These are phyloP conservation scores for Arctia plantaginis DNA, from an alignment of 2,888 invertebrate species.

Conservation along the genomic window DNA sequence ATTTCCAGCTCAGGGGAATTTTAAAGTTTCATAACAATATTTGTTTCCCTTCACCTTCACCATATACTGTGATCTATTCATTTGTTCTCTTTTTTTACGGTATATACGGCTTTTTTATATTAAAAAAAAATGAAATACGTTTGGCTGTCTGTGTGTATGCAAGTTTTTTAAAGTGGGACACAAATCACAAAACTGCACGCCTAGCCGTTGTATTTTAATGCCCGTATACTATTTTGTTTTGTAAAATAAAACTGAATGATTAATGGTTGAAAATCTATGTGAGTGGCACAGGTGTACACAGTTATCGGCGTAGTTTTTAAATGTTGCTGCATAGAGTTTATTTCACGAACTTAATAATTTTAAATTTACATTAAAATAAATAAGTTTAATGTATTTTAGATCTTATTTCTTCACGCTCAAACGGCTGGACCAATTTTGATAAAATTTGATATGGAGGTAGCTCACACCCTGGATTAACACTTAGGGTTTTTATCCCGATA, in stretches of 20 bases:
- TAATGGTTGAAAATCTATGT: background rate
- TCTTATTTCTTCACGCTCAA: too few relatives aligned
- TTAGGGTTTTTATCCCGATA: too few relatives aligned
- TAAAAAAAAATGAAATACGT: background rate
- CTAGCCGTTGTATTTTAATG: background rate
- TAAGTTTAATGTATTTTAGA: too few relatives aligned
- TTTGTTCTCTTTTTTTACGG: background rate
- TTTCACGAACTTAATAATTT: background rate
- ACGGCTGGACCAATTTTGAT: too few relatives aligned
- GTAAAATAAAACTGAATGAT: background rate
- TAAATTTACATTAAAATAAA: too few relatives aligned
- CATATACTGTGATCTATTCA: too few relatives aligned
- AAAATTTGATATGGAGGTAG: too few relatives aligned
- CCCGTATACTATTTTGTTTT: background rate
- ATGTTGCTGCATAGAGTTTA: background rate
- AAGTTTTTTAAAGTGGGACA: background rate
- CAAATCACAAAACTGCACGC: background rate
- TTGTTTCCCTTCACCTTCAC: too few relatives aligned
- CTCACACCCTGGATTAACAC: too few relatives aligned
- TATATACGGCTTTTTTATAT: background rate
- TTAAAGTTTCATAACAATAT: too few relatives aligned
- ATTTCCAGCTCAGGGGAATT: too few relatives aligned
- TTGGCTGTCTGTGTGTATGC: background rate
- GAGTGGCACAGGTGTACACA: constrained; percentile 3
- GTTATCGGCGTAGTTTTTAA: background rate